phyloP scores from a whole-genome alignment of 1,140 invertebrate genomes.

The Alviniconcha marisindica region DNA sequence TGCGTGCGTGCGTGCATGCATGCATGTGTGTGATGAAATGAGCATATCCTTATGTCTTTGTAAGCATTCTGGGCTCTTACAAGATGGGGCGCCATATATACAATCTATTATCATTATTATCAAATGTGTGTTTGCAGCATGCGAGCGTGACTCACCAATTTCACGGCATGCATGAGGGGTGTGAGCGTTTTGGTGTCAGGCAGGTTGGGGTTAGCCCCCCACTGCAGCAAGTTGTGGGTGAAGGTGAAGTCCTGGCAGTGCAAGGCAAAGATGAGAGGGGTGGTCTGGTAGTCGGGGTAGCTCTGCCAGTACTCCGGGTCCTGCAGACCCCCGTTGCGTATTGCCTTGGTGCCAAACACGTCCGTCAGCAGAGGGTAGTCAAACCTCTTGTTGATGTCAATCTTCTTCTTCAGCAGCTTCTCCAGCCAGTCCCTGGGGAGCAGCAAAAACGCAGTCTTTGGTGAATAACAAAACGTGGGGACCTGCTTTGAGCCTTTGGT shows the following conservation, averaged over 20 bases:
- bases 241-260: constrained; percentile 64
- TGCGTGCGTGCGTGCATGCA: no score
- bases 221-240: constrained; percentile 69
- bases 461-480: no score
- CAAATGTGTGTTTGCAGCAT: no score
- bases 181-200: constrained; percentile 75
- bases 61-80: no score
- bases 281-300: constrained; percentile 54
- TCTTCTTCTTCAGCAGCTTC: constrained; percentile 53
- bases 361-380: constrained; percentile 62
- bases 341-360: constrained; percentile 35
- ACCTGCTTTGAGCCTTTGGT: no score
- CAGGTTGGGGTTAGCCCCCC: constrained; percentile 75
- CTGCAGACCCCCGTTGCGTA: constrained; percentile 42
- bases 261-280: constrained; percentile 74
- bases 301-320: constrained; percentile 54
- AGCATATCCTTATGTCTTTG: no score
- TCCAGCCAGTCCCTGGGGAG: constrained; percentile 58
- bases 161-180: constrained; percentile 78
- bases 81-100: no score
- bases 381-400: constrained; percentile 60
- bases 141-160: constrained; percentile 60
- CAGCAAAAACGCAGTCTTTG: no score
- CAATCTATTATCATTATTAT: no score
- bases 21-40: no score